A percentile compares a stretch with the other conserved stretches of the same genome.
Conservation (phyloP, 1,140 invertebrate genomes). For the Drosophila rhopaloa region DNA sequence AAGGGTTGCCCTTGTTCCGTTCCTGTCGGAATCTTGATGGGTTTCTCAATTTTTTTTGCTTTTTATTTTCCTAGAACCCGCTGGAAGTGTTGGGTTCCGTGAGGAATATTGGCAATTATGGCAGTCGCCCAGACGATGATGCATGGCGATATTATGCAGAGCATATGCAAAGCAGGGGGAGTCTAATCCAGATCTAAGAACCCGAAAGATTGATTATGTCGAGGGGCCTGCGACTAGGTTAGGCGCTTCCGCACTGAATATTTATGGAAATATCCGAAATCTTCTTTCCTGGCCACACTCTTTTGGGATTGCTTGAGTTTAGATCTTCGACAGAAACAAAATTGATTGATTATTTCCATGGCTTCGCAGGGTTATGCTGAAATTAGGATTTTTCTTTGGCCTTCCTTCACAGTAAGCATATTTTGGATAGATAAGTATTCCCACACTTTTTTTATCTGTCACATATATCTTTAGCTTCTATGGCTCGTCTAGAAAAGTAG, state of each 20-base stretch:
- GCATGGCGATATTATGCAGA: constrained; percentile 56
- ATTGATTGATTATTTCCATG: constrained; percentile 34
- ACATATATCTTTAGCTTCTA: no score
- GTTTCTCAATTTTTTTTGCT: neutral
- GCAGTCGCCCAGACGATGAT: constrained; percentile 34
- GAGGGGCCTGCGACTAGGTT: constrained; percentile 18
- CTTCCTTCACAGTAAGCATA: neutral
- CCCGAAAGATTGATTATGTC: constrained; percentile 41
- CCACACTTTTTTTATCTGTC: neutral
- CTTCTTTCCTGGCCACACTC: neutral
- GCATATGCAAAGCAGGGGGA: constrained; percentile 37
- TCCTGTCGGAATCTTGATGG: neutral
- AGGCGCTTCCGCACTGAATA: constrained; percentile 1
- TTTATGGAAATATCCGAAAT: constrained; percentile 23
- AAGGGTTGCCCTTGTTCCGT: constrained; percentile 23
- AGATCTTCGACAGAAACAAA: neutral
- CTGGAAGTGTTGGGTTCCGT: constrained; percentile 8
- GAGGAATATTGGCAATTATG: constrained; percentile 55
- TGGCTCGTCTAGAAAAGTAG: no score
- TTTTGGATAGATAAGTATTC: neutral
- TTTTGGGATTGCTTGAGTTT: neutral
- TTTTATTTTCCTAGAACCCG: neutral
- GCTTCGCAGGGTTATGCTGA: neutral
- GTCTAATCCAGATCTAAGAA: constrained; percentile 34
- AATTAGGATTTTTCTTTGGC: neutral